Base-by-base conservation (phyloP, 2,113 vertebrate genomes). In the Gymnorhina tibicen region DNA sequence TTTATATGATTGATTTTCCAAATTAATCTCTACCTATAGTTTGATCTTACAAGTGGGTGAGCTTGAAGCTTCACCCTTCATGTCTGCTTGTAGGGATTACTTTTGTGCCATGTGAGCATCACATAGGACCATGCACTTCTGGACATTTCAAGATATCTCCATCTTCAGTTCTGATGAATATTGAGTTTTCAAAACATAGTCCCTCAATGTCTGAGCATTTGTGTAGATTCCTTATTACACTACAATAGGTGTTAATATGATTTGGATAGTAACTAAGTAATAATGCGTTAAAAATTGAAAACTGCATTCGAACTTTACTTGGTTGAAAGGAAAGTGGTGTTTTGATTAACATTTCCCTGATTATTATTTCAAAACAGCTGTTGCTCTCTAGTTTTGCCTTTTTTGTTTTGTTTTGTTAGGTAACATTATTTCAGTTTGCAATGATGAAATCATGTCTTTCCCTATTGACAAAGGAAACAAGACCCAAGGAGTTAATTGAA, bases 11-110 rank as follows among this genome's bases (percentile, higher is more conserved):
- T 4, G 1, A 28, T 77, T 87, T 81, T 62, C 12, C 68, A 74
- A 89, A 46, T 44, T 50, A 74, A 58, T 70, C 13, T 12, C 26
- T 23, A 19, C 6, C 22, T 27, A 15, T 19, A 14, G 7, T 28
- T 6, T 24, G 39, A 67, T 17, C 5, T 53, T 85, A 41, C 37
- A 53, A 69, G 32, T 33, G 16, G 12, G 20, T 42, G 28, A 58
- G 2, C 11, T 30, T 55, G 46, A 62, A 49, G 18, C 16, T 49
- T 56, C 62, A 24, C 19, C 4, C 5, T 18, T 73, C 1, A 0
- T 13, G 17, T 50, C 16, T 50, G 13, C 35, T 76, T 59, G 17
- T 8, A 50, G 20, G 7, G 6, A 10, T 55, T 75, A 55, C 7
- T 18, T 2, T 33, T 47, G 8, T 27, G n/a, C 26, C 26, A 32